Evolutionary conservation across 2,797 vertebrate genomes (phyloP), one percentile per base, ranked within the genome.

Genomic region (Poecilia wingei): DNA sequence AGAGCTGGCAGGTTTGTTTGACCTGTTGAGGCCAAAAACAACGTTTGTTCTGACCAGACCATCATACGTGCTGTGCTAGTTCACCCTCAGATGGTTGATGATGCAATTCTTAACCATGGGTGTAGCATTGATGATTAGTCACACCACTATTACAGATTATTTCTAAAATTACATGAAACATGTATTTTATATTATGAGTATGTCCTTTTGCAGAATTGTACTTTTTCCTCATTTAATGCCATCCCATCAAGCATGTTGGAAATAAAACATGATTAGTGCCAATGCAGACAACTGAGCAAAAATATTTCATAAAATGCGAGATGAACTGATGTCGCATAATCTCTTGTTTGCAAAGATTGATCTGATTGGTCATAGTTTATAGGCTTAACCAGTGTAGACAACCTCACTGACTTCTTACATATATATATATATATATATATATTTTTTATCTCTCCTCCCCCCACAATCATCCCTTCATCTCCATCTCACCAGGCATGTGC

Each of bases 271-370:
- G 5, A 33, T 16, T 33, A 33, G 28, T 61, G 59, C 59, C 59
- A 53, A 39, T 43, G 69, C 39, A 78, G 74, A 84, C 22, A 64
- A 80, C 70, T 22, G 68, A 79, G 74, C 47, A 57, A 84, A 76
- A 87, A 76, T 6, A 68, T 84, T 78, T 86, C n/a, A 69, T 74
- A 46, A 77, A 82, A 82, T 82, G 89, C 75, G 80, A 74, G 84
- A 69, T 25, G 16, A 74, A 57, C 49, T 55, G 9, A 76, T 76
- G 86, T 83, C 76, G 72, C 43, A 86, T 78, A 45, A 74, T 83
- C 74, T 55, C 22, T 31, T 72, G 43, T 22, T 41, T 68, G 59
- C 18, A 82, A 12, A 3, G 47, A 16, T 51, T 77, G 72, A 74
- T 22, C 1, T 45, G 25, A 20, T 41, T 55, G 22, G 31, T 68